Evolutionary conservation across 30 jellyfish, hydroid and myxozoan species (phyloP), one percentile per base, ranked within the genome.

Genomic region (Morbakka virulenta): DNA sequence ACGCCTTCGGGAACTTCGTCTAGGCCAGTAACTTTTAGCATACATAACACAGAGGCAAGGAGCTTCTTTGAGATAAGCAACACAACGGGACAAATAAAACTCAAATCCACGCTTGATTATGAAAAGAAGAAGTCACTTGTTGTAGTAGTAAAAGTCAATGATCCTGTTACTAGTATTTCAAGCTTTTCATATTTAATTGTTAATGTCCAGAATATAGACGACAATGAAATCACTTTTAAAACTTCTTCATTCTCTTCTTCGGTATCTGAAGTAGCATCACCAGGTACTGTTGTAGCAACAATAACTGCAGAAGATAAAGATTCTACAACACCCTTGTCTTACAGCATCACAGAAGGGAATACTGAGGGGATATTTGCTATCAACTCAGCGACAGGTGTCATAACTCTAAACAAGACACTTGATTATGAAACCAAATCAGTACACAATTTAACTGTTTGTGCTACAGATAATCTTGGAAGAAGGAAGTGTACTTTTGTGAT

Each of bases 311-410:
- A 70, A 6, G 97, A 86, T 53, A 71, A 53, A 11, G 99, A 93
- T 64, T 34, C 86, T 0, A 62, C 50, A 52, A 47, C 96, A 2
- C 34, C 3, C 11, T 28, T 86, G 2, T 27, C 66, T 14, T 82
- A 70, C 49, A 24, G 63, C 27, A 76, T 93, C 51, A 41, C 82
- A 4, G 62, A 74, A 4, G 95, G 96, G 2, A 77, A 80, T 64
- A 72, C 67, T 17, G 68, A 34, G 25, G 84, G 89, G 25, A 41
- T 51, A 21, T 93, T 93, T 67, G 32, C 67, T 48, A 93, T 93
- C 81, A 94, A 86, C 67, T 64, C 89, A 47, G 6, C 35, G 1
- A 80, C 93, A 23, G 99, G 99, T 20, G 72, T 93, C 73, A 61
- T 93, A 4, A 30, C 89, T 9, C 48, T 88, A 35, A 80, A 78